Percentiles rank a stretch among this genome's conserved stretches.
These are phyloP conservation scores for Danio choprae DNA, from an alignment of 2,797 vertebrate genomes.

Conservation along the genomic window DNA sequence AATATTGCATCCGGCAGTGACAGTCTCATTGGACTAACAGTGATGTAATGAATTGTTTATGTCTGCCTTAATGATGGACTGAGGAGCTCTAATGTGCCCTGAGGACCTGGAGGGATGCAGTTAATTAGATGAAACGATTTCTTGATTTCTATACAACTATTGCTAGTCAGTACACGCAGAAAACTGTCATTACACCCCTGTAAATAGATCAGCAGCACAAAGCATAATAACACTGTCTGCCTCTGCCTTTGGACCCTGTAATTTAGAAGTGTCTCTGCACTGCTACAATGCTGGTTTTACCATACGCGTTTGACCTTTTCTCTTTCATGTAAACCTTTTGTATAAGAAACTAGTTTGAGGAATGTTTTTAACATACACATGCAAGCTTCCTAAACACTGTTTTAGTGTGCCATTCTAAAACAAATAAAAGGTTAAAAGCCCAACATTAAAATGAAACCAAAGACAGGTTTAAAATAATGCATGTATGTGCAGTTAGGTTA, in stretches of 20 bases:
- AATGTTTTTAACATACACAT: neutral
- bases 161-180: conserved; percentile 28
- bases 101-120: conserved; percentile 39
- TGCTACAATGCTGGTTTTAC: neutral
- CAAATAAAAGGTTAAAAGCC: neutral
- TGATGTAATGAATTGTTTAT: conserved; percentile 85
- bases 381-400: neutral
- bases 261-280: conserved; percentile 1
- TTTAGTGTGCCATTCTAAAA: neutral
- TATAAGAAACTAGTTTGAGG: neutral
- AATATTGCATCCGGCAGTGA: conserved; percentile 77
- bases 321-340: neutral
- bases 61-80: conserved; percentile 82
- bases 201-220: conserved; percentile 24
- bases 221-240: conserved; percentile 8
- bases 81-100: conserved; percentile 77
- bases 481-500: neutral
- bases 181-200: conserved; percentile 33
- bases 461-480: too few relatives aligned
- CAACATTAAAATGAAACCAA: too few relatives aligned
- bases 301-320: neutral
- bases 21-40: conserved; percentile 80
- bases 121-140: conserved; percentile 50
- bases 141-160: conserved; percentile 37
- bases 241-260: conserved; percentile 21